These are phyloP conservation scores for Balaeniceps rex DNA, from an alignment of 2,113 vertebrate genomes.

Conservation along the genomic window DNA sequence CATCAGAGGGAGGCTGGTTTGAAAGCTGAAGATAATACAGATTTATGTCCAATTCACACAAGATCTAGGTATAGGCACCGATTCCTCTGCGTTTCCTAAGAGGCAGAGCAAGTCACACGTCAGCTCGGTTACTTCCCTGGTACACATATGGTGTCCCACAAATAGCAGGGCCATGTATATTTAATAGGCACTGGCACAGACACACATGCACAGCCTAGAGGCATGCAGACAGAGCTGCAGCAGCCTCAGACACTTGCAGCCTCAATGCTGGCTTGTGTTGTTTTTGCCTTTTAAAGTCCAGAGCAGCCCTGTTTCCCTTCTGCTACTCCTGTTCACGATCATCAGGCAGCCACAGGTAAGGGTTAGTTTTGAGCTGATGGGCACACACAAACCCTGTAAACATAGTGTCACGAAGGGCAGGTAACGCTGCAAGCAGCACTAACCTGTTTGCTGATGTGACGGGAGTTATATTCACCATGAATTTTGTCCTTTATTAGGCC, in stretches of 20 bases:
- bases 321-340: fast-evolving
- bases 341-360: not conserved
- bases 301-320: not conserved
- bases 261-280: not conserved
- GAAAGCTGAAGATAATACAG: not conserved
- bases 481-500: not conserved
- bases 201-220: not conserved
- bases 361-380: not conserved
- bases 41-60: fast-evolving
- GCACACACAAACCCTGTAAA: not conserved
- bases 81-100: not conserved
- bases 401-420: fast-evolving
- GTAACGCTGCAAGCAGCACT: not conserved
- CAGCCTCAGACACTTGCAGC: not conserved
- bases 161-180: not conserved
- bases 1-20: not conserved
- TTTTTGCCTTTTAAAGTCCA: not conserved
- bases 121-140: not conserved
- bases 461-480: fast-evolving
- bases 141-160: not conserved
- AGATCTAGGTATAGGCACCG: fast-evolving
- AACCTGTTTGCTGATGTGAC: fast-evolving
- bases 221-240: not conserved
- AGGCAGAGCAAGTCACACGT: not conserved
- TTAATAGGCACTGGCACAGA: not conserved